Percentiles rank a stretch among this genome's conserved stretches.
phyloP scores from a whole-genome alignment of 1,140 invertebrate genomes.

The Cotesia glomerata region DNA sequence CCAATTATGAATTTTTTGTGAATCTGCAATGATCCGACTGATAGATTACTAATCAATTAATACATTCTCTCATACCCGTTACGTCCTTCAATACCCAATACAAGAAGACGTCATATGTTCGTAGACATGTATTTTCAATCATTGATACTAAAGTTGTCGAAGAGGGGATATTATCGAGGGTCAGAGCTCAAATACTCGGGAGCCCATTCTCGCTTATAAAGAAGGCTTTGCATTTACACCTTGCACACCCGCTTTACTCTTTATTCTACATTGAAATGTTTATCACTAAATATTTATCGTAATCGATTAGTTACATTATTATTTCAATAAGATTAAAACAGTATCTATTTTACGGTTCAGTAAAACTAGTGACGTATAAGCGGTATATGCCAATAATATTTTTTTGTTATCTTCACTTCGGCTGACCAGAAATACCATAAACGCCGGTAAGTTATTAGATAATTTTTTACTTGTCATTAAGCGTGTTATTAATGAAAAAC shows the following conservation, averaged over 20 bases:
- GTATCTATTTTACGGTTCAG: no score
- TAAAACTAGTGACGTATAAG: no score
- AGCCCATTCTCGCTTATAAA: slow-evolving; percentile 46
- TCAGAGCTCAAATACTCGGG: slow-evolving; percentile 41
- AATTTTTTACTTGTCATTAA: no score
- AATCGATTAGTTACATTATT: no score
- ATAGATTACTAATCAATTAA: background rate
- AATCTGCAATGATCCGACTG: background rate
- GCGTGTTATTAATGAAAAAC: no score
- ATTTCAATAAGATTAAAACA: no score
- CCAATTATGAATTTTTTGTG: background rate
- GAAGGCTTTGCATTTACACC: slow-evolving; percentile 29
- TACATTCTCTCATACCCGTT: background rate
- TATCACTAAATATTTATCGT: no score
- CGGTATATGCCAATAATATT: no score
- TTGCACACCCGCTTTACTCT: slow-evolving; percentile 20
- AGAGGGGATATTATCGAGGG: slow-evolving; percentile 32
- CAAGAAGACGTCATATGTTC: slow-evolving; percentile 10
- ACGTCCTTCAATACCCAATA: background rate
- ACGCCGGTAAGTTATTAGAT: no score
- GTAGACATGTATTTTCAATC: slow-evolving; percentile 11
- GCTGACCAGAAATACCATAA: no score
- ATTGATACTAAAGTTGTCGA: slow-evolving; percentile 10
- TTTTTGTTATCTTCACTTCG: no score
- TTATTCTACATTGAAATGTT: no score